Evolutionary conservation across 2,113 vertebrate species (phyloP).

Genomic region (Spheniscus mendiculus): DNA sequence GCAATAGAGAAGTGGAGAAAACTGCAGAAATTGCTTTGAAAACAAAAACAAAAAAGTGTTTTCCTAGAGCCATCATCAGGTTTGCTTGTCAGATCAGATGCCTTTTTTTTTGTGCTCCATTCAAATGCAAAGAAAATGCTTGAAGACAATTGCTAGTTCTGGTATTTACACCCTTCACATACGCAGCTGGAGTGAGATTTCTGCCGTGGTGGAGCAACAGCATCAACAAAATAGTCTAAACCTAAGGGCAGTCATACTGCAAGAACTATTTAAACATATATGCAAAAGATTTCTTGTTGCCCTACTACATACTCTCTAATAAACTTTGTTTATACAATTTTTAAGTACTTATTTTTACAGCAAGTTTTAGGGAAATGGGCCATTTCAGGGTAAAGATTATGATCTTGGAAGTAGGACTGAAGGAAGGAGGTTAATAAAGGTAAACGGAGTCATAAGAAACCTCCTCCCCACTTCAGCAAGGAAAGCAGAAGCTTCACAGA

Average conservation of each 20-base stretch:
- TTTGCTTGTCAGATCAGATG: slow-evolving; percentile 37
- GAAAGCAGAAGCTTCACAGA: neutral
- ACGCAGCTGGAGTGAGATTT: neutral
- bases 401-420: neutral
- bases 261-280: neutral
- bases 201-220: neutral
- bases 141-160: slow-evolving; percentile 33
- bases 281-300: neutral
- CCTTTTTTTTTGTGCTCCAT: neutral
- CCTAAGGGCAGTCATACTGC: neutral
- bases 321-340: neutral
- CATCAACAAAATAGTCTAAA: neutral
- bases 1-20: neutral
- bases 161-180: slow-evolving; percentile 5
- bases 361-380: neutral
- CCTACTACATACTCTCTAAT: neutral
- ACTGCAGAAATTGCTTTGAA: slow-evolving; percentile 48
- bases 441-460: neutral
- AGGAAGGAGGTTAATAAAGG: neutral
- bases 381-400: neutral
- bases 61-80: slow-evolving; percentile 40
- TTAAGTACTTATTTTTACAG: neutral
- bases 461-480: neutral
- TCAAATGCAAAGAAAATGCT: slow-evolving; percentile 48
- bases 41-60: slow-evolving; percentile 21